Base-by-base conservation (phyloP, 2,888 invertebrate species). In the Oxystoma pomonae region DNA sequence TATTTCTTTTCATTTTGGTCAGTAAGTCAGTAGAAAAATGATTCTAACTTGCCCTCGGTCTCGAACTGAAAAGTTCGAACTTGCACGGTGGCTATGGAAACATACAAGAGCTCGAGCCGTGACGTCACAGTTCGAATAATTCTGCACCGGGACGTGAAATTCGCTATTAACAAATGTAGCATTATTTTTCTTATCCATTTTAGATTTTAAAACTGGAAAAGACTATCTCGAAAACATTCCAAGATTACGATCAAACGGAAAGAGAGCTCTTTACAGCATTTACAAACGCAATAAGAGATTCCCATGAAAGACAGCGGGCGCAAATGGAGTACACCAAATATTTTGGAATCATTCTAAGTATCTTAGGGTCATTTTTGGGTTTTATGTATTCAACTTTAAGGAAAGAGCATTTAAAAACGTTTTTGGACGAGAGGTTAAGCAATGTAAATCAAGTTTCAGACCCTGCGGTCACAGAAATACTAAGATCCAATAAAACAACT, bases 241-340 rank as follows among this genome's bases (percentile, higher is more conserved):
- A 85, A 12, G 81, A 84, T 1, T 83, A 86, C 0, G 94, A 94
- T 75, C 83, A 87, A 56, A 84, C 85, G n/a, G 94, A 94, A 77
- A 80, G 92, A 1, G 90, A 90, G 60, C 78, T 86, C 12, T 93
- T 93, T 75, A 85, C 87, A 0, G 83, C 85, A 0, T 85, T 93
- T 76, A 89, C 91, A 0, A 87, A 87, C 18, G 88, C 91, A 0
- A 87, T 94, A 0, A 85, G 93, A 68, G 86, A 91, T 68, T 91
- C 91, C 17, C 93, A 94, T 74, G 94, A 94, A 77, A 84, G 90
- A 62, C 94, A 94, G 77, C 79, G 93, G 50, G 87, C 90, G 0
- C 90, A 92, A 72, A 86, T 90, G 1, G 92, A 94, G 76, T 83
- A 90, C 62, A 92, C 92, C 63, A 94, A 94, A 78, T 94, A 94